phyloP scores from a whole-genome alignment of 30 jellyfish, hydroid and myxozoan species.

The Morbakka virulenta region DNA sequence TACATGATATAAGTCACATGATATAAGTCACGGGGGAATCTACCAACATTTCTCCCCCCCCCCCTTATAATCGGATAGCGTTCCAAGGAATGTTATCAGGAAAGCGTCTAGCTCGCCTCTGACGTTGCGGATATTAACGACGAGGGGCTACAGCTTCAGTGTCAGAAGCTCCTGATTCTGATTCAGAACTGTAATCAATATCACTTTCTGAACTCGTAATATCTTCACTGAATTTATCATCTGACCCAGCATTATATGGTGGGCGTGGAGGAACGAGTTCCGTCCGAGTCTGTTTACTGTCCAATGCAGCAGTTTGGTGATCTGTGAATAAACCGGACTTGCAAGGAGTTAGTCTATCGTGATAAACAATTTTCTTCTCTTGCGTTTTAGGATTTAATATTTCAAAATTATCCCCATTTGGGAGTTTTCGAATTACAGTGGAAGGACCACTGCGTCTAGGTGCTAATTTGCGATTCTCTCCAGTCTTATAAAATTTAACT shows the following conservation, averaged over 20 bases:
- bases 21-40: too few relatives aligned
- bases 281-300: neutral
- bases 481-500: constrained; percentile 15
- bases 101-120: constrained; percentile 10
- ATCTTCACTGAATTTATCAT: constrained; percentile 4
- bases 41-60: constrained; percentile 16
- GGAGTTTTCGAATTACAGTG: constrained; percentile 21
- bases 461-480: constrained; percentile 32
- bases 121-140: constrained; percentile 9
- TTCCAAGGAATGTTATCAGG: too few relatives aligned
- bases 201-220: neutral
- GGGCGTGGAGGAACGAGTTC: neutral
- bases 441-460: constrained; percentile 47
- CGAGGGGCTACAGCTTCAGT: neutral
- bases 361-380: constrained; percentile 27
- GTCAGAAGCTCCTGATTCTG: neutral
- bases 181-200: neutral
- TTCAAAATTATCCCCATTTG: constrained; percentile 42
- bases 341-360: constrained; percentile 14
- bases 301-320: neutral
- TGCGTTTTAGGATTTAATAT: constrained; percentile 18
- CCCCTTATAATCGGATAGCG: too few relatives aligned
- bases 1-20: too few relatives aligned
- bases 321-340: neutral
- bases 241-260: neutral